Evolutionary conservation across 1,140 invertebrate genomes (phyloP).

Genomic region (Drosophila tropicalis): DNA sequence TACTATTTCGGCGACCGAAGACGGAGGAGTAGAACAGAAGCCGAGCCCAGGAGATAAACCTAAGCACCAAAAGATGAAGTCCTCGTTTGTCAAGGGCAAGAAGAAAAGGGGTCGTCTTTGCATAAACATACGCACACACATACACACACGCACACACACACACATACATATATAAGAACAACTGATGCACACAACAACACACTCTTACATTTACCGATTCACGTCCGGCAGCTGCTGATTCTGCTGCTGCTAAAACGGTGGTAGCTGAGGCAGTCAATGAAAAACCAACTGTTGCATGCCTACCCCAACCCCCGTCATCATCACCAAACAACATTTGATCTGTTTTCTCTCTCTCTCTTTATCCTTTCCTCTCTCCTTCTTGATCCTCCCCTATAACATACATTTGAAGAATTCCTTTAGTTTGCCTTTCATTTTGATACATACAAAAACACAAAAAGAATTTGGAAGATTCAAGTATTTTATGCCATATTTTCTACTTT

Average conservation of each 20-base stretch:
- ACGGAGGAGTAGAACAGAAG: conserved; percentile 54
- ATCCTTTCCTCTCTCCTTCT: neutral
- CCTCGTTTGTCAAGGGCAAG: conserved; percentile 1
- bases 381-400: conserved; percentile 10
- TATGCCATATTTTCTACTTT: conserved; percentile 5
- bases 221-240: conserved; percentile 47
- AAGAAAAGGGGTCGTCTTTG: conserved; percentile 15
- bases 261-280: conserved; percentile 23
- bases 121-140: conserved; percentile 2
- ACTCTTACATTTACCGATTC: conserved; percentile 4
- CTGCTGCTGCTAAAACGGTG: conserved; percentile 36
- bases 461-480: neutral
- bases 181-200: conserved; percentile 13
- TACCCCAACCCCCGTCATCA: neutral
- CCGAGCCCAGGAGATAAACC: neutral
- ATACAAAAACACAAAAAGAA: neutral
- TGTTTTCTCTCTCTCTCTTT: conserved; percentile 2
- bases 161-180: conserved; percentile 16
- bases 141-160: neutral
- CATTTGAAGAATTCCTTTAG: conserved; percentile 1
- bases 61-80: neutral
- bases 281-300: conserved; percentile 49
- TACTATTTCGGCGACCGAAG: conserved; percentile 85
- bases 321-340: neutral
- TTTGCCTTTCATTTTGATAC: neutral